A percentile compares a stretch with the other conserved stretches of the same genome.
These are phyloP conservation scores for Perizoma flavofasciatum DNA, from an alignment of 2,888 invertebrate species.

Conservation along the genomic window DNA sequence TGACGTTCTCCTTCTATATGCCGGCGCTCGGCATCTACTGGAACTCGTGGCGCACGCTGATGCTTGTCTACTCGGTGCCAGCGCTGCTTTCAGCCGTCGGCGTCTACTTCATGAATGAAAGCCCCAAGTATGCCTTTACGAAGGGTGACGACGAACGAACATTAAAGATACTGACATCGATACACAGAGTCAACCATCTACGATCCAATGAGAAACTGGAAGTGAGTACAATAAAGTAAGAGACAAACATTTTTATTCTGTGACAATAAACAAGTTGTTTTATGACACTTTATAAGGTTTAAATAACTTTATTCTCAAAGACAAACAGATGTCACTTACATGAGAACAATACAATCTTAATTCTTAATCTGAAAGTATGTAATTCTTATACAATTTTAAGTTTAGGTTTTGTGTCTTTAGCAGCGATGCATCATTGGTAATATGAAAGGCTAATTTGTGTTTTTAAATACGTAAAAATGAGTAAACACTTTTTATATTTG, in stretches of 20 bases:
- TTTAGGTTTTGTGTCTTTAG: too few relatives aligned
- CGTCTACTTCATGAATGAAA: constrained; percentile 86
- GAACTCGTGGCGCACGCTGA: constrained; percentile 89
- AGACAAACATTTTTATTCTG: too few relatives aligned
- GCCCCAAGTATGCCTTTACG: constrained; percentile 88
- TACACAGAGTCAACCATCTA: constrained; percentile 59
- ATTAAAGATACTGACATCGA: constrained; percentile 62
- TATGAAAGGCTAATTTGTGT: too few relatives aligned
- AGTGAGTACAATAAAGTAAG: constrained; percentile 52
- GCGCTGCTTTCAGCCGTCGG: constrained; percentile 83
- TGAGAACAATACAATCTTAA: too few relatives aligned
- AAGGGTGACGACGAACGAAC: constrained; percentile 84
- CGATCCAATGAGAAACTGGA: constrained; percentile 48
- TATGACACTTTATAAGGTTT: too few relatives aligned
- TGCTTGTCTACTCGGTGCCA: constrained; percentile 86
- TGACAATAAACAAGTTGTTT: not conserved
- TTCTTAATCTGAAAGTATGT: too few relatives aligned
- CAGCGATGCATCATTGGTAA: too few relatives aligned
- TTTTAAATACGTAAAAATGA: too few relatives aligned
- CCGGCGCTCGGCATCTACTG: constrained; percentile 78
- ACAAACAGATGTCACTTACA: too few relatives aligned
- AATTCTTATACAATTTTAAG: too few relatives aligned
- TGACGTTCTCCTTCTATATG: constrained; percentile 63
- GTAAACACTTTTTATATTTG: too few relatives aligned
- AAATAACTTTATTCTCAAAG: too few relatives aligned